Percentiles rank a stretch among this genome's conserved stretches.
Evolutionary conservation across 2,113 vertebrate species (phyloP).

Genomic region (Triplophysa rosa): DNA sequence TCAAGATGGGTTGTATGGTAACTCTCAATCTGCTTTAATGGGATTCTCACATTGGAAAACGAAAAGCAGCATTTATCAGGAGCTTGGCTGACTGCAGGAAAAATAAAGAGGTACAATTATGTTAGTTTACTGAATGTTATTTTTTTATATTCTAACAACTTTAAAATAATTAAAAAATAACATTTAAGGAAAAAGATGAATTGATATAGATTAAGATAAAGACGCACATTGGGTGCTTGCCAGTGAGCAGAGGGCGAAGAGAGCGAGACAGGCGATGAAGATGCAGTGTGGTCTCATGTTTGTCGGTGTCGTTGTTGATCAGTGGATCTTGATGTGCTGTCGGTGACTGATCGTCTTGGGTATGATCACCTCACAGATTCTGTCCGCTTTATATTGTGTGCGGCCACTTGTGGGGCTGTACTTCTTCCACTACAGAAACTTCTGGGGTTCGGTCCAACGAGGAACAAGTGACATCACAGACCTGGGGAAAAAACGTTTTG

Average conservation of each 20-base stretch:
- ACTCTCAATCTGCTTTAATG: background rate
- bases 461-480: slow-evolving; percentile 18
- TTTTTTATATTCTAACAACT: background rate
- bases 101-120: background rate
- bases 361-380: background rate
- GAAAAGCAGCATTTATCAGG: slow-evolving; percentile 47
- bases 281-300: slow-evolving; percentile 28
- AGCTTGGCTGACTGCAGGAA: slow-evolving; percentile 16
- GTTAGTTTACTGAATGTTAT: background rate
- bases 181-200: background rate
- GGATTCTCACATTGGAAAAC: slow-evolving; percentile 6
- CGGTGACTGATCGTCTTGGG: background rate
- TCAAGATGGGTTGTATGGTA: slow-evolving; percentile 1
- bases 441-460: background rate
- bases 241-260: slow-evolving; percentile 33
- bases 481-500: slow-evolving; percentile 25
- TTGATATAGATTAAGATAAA: background rate
- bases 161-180: background rate
- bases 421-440: slow-evolving; percentile 21
- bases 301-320: background rate
- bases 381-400: background rate
- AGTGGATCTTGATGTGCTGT: slow-evolving; percentile 16
- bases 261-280: slow-evolving; percentile 6
- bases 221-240: slow-evolving; percentile 21
- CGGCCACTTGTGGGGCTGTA: background rate